These are phyloP conservation scores for Neomicropteryx cornuta DNA, from an alignment of 1,140 invertebrate species.

Conservation along the genomic window DNA sequence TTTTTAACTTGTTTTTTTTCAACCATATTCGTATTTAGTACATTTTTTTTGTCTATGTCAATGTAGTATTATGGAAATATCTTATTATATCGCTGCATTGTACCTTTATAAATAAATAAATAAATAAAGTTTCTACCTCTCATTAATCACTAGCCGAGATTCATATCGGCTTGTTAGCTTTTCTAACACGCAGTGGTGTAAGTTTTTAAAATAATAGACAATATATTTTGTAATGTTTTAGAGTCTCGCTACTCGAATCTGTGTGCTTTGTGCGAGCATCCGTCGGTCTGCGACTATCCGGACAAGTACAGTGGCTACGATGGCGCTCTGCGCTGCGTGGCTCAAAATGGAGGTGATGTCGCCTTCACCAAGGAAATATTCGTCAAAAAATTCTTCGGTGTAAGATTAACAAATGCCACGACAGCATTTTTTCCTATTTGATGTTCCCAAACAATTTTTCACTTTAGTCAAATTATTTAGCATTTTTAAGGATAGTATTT, in stretches of 20 bases:
- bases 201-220: not conserved
- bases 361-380: conserved; percentile 77
- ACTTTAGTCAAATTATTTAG: too few species aligned
- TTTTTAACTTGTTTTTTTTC: too few species aligned
- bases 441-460: not conserved
- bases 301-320: conserved; percentile 75
- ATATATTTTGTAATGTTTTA: conserved; percentile 22
- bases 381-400: conserved; percentile 62
- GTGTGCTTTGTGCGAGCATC: conserved; percentile 62
- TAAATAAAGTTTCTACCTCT: too few species aligned
- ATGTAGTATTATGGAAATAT: too few species aligned
- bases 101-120: too few species aligned
- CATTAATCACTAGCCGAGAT: too few species aligned
- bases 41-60: too few species aligned
- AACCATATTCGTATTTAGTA: too few species aligned
- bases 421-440: not conserved
- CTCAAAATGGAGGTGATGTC: conserved; percentile 65
- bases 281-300: conserved; percentile 63
- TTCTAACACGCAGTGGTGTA: not conserved
- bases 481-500: too few species aligned
- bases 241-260: conserved; percentile 61
- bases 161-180: too few species aligned
- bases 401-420: conserved; percentile 24
- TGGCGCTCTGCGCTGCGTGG: conserved; percentile 70
- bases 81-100: too few species aligned